Evolutionary conservation across 2,797 vertebrate genomes (phyloP).

Genomic region (Pelobates cultripes): DNA sequence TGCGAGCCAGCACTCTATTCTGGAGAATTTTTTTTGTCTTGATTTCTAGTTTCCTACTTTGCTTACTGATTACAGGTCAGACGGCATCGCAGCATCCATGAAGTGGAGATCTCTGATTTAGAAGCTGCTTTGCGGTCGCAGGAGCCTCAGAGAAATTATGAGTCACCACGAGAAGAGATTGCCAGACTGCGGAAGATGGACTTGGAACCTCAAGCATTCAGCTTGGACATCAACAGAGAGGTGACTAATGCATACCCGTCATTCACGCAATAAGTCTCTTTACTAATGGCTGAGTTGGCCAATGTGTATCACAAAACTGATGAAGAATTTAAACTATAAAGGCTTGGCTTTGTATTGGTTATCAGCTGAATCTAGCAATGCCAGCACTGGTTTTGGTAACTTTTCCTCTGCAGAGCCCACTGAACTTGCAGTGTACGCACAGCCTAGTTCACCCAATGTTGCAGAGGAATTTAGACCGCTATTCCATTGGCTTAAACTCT

Average conservation of each 20-base stretch:
- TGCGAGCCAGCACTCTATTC: no score
- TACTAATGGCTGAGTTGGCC: background rate
- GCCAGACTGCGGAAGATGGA: constrained; percentile 86
- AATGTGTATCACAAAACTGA: background rate
- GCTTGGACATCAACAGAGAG: constrained; percentile 83
- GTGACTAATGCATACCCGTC: constrained; percentile 60
- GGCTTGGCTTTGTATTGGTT: no score
- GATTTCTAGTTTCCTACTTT: background rate
- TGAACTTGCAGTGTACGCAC: no score
- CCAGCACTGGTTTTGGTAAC: no score
- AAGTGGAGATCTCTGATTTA: constrained; percentile 93
- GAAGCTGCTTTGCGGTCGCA: constrained; percentile 85
- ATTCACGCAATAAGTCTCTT: background rate
- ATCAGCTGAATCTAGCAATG: no score
- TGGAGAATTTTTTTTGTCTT: no score
- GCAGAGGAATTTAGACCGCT: background rate
- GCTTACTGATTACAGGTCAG: constrained; percentile 74
- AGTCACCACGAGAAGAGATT: constrained; percentile 90
- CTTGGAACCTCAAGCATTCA: constrained; percentile 80
- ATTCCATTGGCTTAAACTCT: background rate
- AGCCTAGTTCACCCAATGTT: background rate
- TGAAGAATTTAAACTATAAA: no score
- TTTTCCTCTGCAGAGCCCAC: no score
- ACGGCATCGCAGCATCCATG: constrained; percentile 87
- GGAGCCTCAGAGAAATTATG: constrained; percentile 73